Percentiles rank a stretch among this genome's conserved stretches.
These are phyloP conservation scores for Drosophila tristis DNA, from an alignment of 1,140 invertebrate species.

Conservation along the genomic window DNA sequence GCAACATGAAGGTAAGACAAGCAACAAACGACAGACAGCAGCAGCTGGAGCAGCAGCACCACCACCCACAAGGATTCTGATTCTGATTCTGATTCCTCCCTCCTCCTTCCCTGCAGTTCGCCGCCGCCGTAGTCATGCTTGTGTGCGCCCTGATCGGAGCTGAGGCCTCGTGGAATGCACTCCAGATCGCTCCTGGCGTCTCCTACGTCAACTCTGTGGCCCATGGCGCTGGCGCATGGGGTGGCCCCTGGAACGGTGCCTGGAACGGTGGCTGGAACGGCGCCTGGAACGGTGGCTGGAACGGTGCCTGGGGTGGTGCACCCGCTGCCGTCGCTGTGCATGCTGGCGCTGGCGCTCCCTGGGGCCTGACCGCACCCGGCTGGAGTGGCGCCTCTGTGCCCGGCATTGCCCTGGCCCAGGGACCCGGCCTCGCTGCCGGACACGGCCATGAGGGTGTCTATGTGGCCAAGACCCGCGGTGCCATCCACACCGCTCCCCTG, in stretches of 20 bases:
- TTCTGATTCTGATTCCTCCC: constrained; percentile 8
- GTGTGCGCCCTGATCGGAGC: constrained; percentile 79
- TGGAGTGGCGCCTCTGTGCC: constrained; percentile 67
- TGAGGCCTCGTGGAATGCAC: constrained; percentile 64
- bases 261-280: constrained; percentile 69
- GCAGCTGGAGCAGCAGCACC: no score
- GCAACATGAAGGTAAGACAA: constrained; percentile 83
- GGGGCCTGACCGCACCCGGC: constrained; percentile 65
- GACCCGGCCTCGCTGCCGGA: constrained; percentile 57
- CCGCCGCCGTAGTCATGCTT: constrained; percentile 84
- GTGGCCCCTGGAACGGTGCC: constrained; percentile 58
- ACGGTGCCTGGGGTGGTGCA: constrained; percentile 52
- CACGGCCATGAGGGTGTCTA: constrained; percentile 83
- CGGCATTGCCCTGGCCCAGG: constrained; percentile 78
- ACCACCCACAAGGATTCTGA: neutral
- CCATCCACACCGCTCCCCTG: constrained; percentile 85
- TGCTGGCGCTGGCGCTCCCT: constrained; percentile 50
- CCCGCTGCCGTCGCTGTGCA: constrained; percentile 74
- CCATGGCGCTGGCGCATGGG: constrained; percentile 59
- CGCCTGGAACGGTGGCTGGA: constrained; percentile 55
- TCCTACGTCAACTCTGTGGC: constrained; percentile 73
- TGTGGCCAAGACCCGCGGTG: constrained; percentile 85
- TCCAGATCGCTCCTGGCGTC: constrained; percentile 68
- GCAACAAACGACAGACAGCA: neutral
- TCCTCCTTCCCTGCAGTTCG: constrained; percentile 66